These are phyloP conservation scores for Edolisoma coerulescens DNA, from an alignment of 2,113 vertebrate species.

Conservation along the genomic window DNA sequence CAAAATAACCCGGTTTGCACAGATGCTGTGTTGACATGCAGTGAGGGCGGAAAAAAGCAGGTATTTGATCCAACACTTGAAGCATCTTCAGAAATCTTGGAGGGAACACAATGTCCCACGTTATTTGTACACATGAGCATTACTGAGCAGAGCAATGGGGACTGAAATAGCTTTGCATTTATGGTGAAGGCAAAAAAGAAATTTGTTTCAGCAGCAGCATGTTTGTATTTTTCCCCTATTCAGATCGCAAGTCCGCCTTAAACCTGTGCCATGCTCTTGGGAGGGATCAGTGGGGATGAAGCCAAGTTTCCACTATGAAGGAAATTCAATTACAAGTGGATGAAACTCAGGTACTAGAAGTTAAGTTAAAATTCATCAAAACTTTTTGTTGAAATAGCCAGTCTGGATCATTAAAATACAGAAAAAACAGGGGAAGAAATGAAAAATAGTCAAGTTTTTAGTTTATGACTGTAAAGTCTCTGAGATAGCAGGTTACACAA, in stretches of 20 bases:
- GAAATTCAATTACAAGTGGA: background rate
- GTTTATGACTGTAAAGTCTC: background rate
- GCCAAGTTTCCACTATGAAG: background rate
- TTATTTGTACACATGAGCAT: background rate
- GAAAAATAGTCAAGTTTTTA: background rate
- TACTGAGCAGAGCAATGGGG: background rate
- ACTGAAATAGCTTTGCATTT: background rate
- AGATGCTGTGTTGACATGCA: background rate
- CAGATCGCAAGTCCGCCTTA: background rate
- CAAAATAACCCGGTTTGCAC: background rate
- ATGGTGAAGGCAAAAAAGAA: background rate
- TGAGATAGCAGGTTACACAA: background rate
- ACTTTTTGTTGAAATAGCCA: background rate
- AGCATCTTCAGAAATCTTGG: background rate
- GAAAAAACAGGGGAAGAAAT: background rate
- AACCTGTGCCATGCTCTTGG: background rate
- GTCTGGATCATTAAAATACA: background rate
- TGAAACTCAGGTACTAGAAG: background rate
- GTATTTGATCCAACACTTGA: background rate
- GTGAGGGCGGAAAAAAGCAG: accelerated
- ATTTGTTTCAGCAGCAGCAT: background rate
- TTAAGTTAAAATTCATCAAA: background rate
- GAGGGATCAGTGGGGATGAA: background rate
- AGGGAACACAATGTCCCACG: background rate
- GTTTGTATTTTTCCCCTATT: background rate